Evolutionary conservation across 2,113 vertebrate genomes (phyloP).

Genomic region (Neodontobutis hainanensis): DNA sequence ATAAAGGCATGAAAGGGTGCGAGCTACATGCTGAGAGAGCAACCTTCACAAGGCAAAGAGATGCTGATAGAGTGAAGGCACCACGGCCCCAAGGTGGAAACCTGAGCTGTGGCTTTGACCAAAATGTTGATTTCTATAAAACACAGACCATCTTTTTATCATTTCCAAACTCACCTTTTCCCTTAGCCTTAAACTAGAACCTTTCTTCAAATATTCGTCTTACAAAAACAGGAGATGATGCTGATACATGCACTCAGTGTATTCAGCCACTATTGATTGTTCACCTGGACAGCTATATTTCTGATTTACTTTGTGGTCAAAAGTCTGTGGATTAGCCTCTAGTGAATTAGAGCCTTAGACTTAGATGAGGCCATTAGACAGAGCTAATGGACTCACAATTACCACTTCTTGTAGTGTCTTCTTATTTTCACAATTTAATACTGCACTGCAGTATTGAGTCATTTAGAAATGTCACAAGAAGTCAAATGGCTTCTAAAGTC

Average conservation of each 20-base stretch:
- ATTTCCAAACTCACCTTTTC: conserved; percentile 5
- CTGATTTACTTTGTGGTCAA: conserved; percentile 41
- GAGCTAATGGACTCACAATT: conserved; percentile 18
- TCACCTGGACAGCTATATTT: conserved; percentile 31
- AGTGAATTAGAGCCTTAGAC: conserved; percentile 44
- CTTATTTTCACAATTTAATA: conserved; percentile 13
- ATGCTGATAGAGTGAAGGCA: conserved; percentile 30
- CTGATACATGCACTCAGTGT: neutral
- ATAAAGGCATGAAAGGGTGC: conserved; percentile 29
- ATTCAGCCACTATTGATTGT: conserved; percentile 47
- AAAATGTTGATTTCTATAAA: conserved; percentile 20
- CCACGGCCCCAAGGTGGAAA: conserved; percentile 13
- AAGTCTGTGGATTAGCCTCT: conserved; percentile 40
- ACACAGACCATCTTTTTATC: conserved; percentile 12
- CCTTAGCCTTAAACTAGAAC: conserved; percentile 5
- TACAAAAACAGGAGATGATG: neutral
- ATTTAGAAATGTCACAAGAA: conserved; percentile 10
- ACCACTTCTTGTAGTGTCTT: conserved; percentile 15
- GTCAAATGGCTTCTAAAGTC: neutral
- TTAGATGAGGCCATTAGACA: conserved; percentile 34
- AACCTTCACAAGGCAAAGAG: conserved; percentile 11
- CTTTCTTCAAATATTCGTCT: neutral
- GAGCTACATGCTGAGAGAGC: conserved; percentile 38
- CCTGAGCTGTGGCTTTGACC: conserved; percentile 19
- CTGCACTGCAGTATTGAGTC: neutral